Evolutionary conservation across 2,113 vertebrate genomes (phyloP).

Genomic region (Rattus rattus): DNA sequence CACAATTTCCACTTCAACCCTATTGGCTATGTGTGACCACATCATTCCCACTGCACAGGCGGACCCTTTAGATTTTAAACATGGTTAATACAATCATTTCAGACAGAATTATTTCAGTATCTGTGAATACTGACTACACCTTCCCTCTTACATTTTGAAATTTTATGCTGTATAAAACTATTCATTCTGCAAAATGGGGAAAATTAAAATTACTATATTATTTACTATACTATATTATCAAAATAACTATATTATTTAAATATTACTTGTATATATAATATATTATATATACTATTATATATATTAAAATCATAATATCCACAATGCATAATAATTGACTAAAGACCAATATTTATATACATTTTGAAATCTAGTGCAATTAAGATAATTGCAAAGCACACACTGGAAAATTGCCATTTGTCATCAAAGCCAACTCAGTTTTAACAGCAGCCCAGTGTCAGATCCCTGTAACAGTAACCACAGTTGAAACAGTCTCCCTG

Average conservation of each 20-base stretch:
- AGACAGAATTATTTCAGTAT: background rate
- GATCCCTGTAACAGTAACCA: slow-evolving; percentile 3
- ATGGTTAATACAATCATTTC: background rate
- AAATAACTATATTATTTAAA: accelerated
- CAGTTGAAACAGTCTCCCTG: background rate
- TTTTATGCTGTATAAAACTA: background rate
- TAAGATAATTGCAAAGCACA: slow-evolving; percentile 48
- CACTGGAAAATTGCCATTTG: slow-evolving; percentile 59
- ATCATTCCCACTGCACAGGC: background rate
- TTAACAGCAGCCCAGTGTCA: slow-evolving; percentile 35
- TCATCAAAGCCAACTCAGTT: slow-evolving; percentile 58
- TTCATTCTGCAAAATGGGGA: background rate
- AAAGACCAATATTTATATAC: background rate
- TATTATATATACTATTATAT: background rate
- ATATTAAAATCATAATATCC: background rate
- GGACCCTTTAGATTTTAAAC: accelerated
- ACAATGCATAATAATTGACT: slow-evolving; percentile 16
- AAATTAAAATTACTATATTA: background rate
- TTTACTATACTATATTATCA: background rate
- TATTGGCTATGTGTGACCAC: background rate
- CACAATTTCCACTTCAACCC: accelerated
- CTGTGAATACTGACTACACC: accelerated
- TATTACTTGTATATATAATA: background rate
- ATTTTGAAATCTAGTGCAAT: slow-evolving; percentile 43
- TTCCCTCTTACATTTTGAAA: background rate